Base-by-base conservation (phyloP, 2,113 vertebrate species). In the Bostrychus sinensis region DNA sequence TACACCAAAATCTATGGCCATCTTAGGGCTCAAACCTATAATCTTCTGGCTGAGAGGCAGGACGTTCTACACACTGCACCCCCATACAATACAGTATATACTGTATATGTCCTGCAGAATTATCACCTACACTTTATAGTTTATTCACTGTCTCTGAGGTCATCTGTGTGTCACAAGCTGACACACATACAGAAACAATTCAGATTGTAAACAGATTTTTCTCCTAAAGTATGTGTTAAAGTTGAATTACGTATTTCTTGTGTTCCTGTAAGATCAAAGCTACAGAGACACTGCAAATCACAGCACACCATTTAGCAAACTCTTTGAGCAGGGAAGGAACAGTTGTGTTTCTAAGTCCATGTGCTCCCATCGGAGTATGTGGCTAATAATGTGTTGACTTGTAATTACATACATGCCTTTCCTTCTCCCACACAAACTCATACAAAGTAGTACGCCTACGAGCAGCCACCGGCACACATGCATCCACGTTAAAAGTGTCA, bases 251-350 rank as follows among this genome's bases (percentile, higher is more conserved):
- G 16, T 23, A 14, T 3, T n/a, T n/a, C n/a, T n/a, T 48, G 45
- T 48, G 45, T 48, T 25, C 22, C 25, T 12, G 12, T 48, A 12
- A 51, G 80, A 86, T 87, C 67, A 86, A 84, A 87, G 66, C 48
- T 19, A 73, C 64, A 8, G 39, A 16, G 68, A 61, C 81, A 60
- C 48, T 62, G 66, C 72, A 59, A 51, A 77, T 79, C 75, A 78
- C 64, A 70, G 66, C 63, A 69, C 32, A 22, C 53, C 78, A 78
- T 76, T 83, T 82, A 85, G 67, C 17, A 42, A 14, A 63, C 45
- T 78, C 51, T 63, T 70, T 79, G 72, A 51, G 22, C 59, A 42
- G 50, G 36, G 60, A 50, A 62, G 50, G 36, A 46, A 22, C 45
- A 22, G 14, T 51, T 56, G 56, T 56, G 56, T 64, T 74, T 74